These are phyloP conservation scores for Argyresthia goedartella DNA, from an alignment of 2,888 invertebrate genomes.

Conservation along the genomic window DNA sequence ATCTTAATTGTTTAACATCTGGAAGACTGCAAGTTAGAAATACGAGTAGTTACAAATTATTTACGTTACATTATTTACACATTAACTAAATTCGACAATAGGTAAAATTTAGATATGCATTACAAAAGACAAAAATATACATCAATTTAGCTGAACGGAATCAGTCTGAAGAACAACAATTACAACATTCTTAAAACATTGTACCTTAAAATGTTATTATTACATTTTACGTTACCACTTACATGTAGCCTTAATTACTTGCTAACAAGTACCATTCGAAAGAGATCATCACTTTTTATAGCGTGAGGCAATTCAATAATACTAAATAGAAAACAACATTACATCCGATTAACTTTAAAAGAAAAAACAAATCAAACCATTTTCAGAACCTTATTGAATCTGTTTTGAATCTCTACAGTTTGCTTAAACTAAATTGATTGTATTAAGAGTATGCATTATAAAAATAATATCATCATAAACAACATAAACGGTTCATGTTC, in stretches of 20 bases:
- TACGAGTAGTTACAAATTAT: too few relatives aligned
- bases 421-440: too few relatives aligned
- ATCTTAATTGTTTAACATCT: neutral
- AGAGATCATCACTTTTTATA: slow-evolving; percentile 34
- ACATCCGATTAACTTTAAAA: neutral
- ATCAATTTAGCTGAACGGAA: slow-evolving; percentile 4
- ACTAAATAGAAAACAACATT: slow-evolving; percentile 17
- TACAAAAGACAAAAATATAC: neutral
- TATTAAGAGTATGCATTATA: neutral
- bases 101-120: too few relatives aligned
- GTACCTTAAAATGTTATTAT: too few relatives aligned
- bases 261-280: slow-evolving; percentile 30
- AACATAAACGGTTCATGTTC: too few relatives aligned
- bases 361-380: too few relatives aligned
- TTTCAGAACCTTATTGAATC: too few relatives aligned
- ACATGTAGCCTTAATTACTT: slow-evolving; percentile 5
- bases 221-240: neutral
- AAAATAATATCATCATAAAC: too few relatives aligned
- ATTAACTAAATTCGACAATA: too few relatives aligned
- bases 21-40: neutral
- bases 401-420: too few relatives aligned
- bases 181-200: neutral
- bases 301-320: slow-evolving; percentile 19
- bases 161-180: neutral
- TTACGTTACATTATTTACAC: too few relatives aligned